Conservation (phyloP, 2,888 invertebrate species). For the Beris morrisii region DNA sequence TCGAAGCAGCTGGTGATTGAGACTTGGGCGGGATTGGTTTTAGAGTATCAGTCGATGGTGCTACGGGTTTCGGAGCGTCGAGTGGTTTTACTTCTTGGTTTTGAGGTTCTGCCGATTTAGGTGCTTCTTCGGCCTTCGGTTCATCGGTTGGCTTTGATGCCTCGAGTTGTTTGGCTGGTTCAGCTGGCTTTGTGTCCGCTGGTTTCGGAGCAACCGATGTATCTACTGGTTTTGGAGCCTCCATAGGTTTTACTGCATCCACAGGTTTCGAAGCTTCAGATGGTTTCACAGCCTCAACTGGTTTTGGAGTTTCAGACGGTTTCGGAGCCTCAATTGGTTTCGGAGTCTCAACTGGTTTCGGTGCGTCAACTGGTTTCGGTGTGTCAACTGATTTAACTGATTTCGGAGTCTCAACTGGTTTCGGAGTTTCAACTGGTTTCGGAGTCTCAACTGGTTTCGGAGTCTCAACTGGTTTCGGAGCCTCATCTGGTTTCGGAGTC, state of each 20-base stretch:
- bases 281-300: slow-evolving; percentile 62
- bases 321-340: slow-evolving; percentile 12
- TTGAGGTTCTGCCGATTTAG: slow-evolving; percentile 89
- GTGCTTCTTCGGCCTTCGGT: slow-evolving; percentile 82
- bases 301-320: slow-evolving; percentile 21
- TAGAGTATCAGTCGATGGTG: slow-evolving; percentile 59
- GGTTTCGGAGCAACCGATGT: slow-evolving; percentile 73
- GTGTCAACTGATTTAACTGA: slow-evolving; percentile 84
- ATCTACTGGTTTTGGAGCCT: slow-evolving; percentile 78
- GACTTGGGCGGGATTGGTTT: slow-evolving; percentile 19
- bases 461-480: slow-evolving; percentile 42
- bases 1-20: slow-evolving; percentile 52
- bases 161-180: slow-evolving; percentile 41
- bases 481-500: slow-evolving; percentile 11
- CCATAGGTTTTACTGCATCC: slow-evolving; percentile 58
- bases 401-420: slow-evolving; percentile 56
- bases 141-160: slow-evolving; percentile 27
- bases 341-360: slow-evolving; percentile 80
- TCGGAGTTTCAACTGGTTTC: slow-evolving; percentile 29
- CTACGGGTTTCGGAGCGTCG: slow-evolving; percentile 61
- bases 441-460: slow-evolving; percentile 62
- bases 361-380: slow-evolving; percentile 58
- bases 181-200: slow-evolving; percentile 67
- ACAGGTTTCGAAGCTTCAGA: slow-evolving; percentile 84
- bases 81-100: slow-evolving; percentile 66